These are phyloP conservation scores for Electrona antarctica DNA, from an alignment of 2,113 vertebrate species.

Conservation along the genomic window DNA sequence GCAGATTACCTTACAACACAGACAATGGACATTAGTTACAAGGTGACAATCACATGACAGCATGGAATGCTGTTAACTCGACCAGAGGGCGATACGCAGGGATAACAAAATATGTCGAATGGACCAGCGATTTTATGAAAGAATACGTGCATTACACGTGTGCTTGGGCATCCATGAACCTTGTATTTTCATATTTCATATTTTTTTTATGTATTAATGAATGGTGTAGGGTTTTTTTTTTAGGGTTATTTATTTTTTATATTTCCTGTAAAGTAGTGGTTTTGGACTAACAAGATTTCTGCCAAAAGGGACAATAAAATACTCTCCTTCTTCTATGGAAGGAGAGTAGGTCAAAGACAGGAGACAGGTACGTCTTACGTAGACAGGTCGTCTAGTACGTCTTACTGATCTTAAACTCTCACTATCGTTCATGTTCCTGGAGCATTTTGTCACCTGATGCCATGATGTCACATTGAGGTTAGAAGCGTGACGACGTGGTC, in stretches of 20 bases:
- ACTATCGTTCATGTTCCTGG: not conserved
- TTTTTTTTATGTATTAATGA: no score
- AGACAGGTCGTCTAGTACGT: not conserved
- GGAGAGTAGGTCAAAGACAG: constrained; percentile 55
- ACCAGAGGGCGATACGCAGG: constrained; percentile 39
- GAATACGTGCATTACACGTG: not conserved
- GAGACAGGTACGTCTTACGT: no score
- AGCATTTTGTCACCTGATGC: no score
- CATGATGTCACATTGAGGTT: no score
- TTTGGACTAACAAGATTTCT: no score
- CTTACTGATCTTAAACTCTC: not conserved
- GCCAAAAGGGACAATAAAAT: constrained; percentile 10
- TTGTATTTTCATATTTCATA: no score
- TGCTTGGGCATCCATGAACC: not conserved
- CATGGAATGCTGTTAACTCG: constrained; percentile 55
- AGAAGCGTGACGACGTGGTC: no score
- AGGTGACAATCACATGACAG: constrained; percentile 64
- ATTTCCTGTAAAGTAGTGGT: no score
- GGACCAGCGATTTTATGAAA: constrained; percentile 4
- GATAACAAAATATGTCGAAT: constrained; percentile 34
- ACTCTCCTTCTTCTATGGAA: constrained; percentile 4
- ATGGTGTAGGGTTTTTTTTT: no score
- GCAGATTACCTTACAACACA: constrained; percentile 62
- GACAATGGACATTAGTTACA: constrained; percentile 58
- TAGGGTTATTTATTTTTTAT: no score